Percentiles rank a stretch among this genome's conserved stretches.
These are phyloP conservation scores for Timema cristinae DNA, from an alignment of 2,888 invertebrate genomes.

Conservation along the genomic window DNA sequence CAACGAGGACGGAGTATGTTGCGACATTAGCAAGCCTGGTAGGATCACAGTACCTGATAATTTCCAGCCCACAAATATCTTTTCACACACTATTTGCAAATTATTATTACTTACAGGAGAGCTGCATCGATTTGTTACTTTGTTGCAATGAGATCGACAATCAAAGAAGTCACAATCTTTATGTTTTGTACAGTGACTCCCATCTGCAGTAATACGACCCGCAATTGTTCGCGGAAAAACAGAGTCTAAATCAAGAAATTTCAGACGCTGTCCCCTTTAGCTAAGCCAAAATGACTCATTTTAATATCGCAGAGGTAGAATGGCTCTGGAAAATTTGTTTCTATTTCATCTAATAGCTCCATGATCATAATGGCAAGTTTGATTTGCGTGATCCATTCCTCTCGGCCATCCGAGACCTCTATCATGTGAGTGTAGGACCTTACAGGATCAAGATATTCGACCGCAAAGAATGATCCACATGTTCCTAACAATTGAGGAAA, in stretches of 20 bases:
- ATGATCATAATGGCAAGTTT: conserved; percentile 57
- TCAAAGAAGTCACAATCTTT: conserved; percentile 65
- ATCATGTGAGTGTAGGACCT: conserved; percentile 37
- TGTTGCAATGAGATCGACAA: conserved; percentile 59
- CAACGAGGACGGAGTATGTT: conserved; percentile 54
- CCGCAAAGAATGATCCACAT: conserved; percentile 63
- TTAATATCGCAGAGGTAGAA: conserved; percentile 66
- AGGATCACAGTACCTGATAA: conserved; percentile 57
- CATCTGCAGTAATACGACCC: conserved; percentile 48
- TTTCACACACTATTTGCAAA: conserved; percentile 60
- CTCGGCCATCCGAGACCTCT: conserved; percentile 50
- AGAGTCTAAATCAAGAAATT: conserved; percentile 61
- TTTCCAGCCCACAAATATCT: conserved; percentile 61
- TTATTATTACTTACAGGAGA: conserved; percentile 59
- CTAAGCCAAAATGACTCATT: conserved; percentile 61
- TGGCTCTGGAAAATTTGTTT: conserved; percentile 55
- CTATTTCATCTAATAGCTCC: conserved; percentile 57
- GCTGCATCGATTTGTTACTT: conserved; percentile 50
- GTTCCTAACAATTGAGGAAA: conserved; percentile 63
- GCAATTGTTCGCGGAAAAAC: conserved; percentile 56
- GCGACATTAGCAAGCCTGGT: conserved; percentile 58
- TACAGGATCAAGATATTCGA: conserved; percentile 58
- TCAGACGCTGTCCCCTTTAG: conserved; percentile 50
- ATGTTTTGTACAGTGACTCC: conserved; percentile 52
- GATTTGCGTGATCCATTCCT: conserved; percentile 55